A percentile compares a stretch with the other conserved stretches of the same genome.
Conservation (phyloP, 2,888 invertebrate species). For the Ichneumon xanthorius region DNA sequence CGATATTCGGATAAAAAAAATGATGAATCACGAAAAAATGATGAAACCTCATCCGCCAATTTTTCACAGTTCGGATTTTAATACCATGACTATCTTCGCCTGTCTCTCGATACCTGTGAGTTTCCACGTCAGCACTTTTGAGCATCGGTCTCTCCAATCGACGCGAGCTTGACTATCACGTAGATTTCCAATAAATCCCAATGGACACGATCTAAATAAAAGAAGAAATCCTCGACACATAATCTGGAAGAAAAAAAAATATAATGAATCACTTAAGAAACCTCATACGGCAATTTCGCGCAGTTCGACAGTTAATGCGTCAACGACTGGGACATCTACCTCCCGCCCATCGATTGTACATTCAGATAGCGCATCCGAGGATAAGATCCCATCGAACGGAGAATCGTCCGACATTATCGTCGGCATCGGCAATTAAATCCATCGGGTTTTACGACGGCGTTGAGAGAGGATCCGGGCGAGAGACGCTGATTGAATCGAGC, state of each 20-base stretch:
- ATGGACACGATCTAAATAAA: background rate
- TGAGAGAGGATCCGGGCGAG: conserved; percentile 13
- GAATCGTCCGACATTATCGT: background rate
- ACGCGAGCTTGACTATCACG: no score
- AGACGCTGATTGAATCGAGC: conserved; percentile 45
- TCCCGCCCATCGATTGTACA: background rate
- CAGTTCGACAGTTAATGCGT: background rate
- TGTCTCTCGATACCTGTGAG: no score
- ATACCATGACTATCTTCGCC: no score
- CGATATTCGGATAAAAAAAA: no score
- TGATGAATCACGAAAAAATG: no score
- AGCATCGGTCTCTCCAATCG: background rate
- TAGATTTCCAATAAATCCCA: no score
- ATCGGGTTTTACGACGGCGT: background rate
- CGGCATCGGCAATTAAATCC: background rate
- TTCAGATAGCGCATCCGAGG: background rate
- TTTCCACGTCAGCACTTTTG: no score
- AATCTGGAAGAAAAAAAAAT: background rate
- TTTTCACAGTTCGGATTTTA: no score
- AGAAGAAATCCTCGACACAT: background rate
- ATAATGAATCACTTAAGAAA: background rate
- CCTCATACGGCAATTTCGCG: background rate
- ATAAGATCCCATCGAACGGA: background rate
- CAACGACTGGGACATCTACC: background rate
- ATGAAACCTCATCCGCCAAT: no score